Conservation (phyloP, 53 echinoderm and acorn worm genomes). For the Patiria pectinifera region DNA sequence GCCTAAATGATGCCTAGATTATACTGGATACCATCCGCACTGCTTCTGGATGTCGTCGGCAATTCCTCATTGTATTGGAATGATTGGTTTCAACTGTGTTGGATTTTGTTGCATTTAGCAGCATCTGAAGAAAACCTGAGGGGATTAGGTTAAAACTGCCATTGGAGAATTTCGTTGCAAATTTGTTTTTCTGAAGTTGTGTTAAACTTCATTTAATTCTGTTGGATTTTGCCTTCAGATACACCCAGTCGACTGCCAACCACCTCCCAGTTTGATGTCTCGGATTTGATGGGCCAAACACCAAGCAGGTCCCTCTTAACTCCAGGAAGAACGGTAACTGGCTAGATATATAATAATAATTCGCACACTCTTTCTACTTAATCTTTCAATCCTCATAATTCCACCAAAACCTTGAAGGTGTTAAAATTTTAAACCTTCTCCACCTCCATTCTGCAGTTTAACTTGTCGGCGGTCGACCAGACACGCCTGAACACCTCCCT, state of each 20-base stretch:
- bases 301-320: conserved; percentile 67
- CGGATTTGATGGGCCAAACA: conserved; percentile 73
- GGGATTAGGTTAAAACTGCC: neutral
- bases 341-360: too few relatives aligned
- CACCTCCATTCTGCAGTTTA: conserved; percentile 38
- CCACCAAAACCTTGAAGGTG: neutral
- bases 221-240: conserved; percentile 47
- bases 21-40: too few relatives aligned
- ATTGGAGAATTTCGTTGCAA: too few relatives aligned
- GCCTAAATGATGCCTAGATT: too few relatives aligned
- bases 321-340: conserved; percentile 66
- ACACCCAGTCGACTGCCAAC: conserved; percentile 78
- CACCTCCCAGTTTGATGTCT: conserved; percentile 83
- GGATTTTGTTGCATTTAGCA: too few relatives aligned
- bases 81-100: too few relatives aligned
- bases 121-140: neutral
- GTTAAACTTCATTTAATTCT: neutral
- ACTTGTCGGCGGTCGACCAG: conserved; percentile 70
- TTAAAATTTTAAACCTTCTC: neutral
- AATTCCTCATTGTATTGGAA: too few relatives aligned
- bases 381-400: too few relatives aligned
- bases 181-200: neutral
- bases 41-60: too few relatives aligned
- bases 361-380: too few relatives aligned
- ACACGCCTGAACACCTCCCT: conserved; percentile 62